Conservation (phyloP, 1,140 invertebrate genomes). For the Acromyrmex charruanus region DNA sequence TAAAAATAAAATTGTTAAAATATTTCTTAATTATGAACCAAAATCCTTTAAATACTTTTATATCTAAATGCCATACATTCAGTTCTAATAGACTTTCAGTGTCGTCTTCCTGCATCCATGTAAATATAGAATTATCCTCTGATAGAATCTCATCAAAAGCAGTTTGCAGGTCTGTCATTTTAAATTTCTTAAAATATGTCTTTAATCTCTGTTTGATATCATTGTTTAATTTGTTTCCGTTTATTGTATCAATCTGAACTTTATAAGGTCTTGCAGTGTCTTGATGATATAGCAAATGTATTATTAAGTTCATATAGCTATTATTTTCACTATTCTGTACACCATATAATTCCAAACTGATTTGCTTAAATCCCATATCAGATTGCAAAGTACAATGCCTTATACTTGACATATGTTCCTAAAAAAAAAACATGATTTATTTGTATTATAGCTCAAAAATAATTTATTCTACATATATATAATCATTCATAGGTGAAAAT, state of each 20-base stretch:
- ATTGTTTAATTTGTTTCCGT: not conserved
- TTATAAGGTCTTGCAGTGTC: constrained; percentile 60
- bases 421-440: constrained; percentile 23
- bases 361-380: constrained; percentile 50
- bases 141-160: constrained; percentile 65
- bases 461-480: not conserved
- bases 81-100: constrained; percentile 39
- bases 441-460: not conserved
- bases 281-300: constrained; percentile 69
- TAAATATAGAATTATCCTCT: constrained; percentile 24
- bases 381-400: constrained; percentile 63
- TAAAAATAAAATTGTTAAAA: constrained; percentile 44
- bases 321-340: constrained; percentile 49
- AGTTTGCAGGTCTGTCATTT: constrained; percentile 36
- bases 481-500: not conserved
- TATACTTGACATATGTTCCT: constrained; percentile 33
- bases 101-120: constrained; percentile 38
- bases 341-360: constrained; percentile 65
- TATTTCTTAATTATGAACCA: not conserved
- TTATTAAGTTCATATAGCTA: constrained; percentile 45
- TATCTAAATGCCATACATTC: constrained; percentile 47
- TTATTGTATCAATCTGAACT: constrained; percentile 59
- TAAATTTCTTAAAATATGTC: constrained; percentile 60
- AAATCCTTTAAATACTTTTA: constrained; percentile 5
- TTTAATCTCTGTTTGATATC: constrained; percentile 25